Evolutionary conservation across 2,797 vertebrate species (phyloP).

Genomic region (Syndactyla subalaris): DNA sequence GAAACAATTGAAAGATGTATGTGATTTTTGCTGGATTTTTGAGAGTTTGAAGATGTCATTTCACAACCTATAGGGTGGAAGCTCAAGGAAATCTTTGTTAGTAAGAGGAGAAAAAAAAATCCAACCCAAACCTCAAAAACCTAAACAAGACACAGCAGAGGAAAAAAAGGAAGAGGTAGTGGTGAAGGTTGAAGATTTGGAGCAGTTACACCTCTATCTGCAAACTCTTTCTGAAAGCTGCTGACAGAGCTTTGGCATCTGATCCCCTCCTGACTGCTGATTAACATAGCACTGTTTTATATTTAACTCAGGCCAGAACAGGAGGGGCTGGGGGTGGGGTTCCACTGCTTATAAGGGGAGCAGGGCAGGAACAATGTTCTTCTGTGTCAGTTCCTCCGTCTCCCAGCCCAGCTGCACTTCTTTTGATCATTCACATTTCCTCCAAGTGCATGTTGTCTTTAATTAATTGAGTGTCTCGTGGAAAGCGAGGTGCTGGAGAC

Average conservation of each 20-base stretch:
- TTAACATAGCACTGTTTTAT: constrained; percentile 82
- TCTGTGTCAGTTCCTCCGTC: background rate
- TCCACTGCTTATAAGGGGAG: constrained; percentile 63
- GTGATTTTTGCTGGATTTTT: constrained; percentile 21
- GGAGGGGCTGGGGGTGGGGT: constrained; percentile 61
- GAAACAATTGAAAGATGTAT: background rate
- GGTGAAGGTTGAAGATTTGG: constrained; percentile 65
- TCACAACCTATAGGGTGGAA: constrained; percentile 11
- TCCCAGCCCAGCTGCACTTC: constrained; percentile 23
- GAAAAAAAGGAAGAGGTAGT: background rate
- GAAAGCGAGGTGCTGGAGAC: background rate
- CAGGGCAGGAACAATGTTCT: constrained; percentile 18
- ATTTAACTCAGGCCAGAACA: constrained; percentile 81
- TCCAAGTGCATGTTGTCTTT: constrained; percentile 16
- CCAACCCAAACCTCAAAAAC: background rate
- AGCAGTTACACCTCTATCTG: constrained; percentile 43
- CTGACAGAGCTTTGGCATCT: constrained; percentile 76
- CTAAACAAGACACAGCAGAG: background rate
- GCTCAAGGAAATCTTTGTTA: constrained; percentile 34
- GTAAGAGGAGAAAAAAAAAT: background rate
- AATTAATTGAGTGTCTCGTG: constrained; percentile 35
- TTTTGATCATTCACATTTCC: constrained; percentile 23
- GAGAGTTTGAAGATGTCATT: background rate
- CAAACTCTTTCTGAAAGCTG: constrained; percentile 64
- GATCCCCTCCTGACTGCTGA: constrained; percentile 73